Evolutionary conservation across 2,113 vertebrate genomes (phyloP), one percentile per base, ranked within the genome.

Genomic region (Noturus placidus): DNA sequence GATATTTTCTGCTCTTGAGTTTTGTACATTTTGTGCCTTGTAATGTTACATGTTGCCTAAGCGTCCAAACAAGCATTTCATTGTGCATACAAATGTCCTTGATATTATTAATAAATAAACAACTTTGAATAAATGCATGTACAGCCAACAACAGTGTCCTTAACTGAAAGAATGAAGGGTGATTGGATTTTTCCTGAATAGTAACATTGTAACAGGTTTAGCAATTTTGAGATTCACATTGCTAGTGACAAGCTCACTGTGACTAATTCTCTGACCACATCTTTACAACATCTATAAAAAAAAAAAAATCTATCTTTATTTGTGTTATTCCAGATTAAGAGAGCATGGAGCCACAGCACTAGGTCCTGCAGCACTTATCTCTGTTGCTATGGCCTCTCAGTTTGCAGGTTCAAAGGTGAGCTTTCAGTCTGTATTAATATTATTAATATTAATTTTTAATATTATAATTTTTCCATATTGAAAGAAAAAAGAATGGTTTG

Each of bases 341-440:
- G 95, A 96, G 80, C 86, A 93, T 5, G 95, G 95, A 42, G 94
- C 95, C 0, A 96, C 95, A 0, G 92, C 94, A 78, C 93, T 96
- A 0, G 95, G 95, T 5, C 94, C 95, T 5, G 95, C 95, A 9
- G 93, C 90, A 0, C 92, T 96, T 9, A 90, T 95, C 54, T 95
- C 94, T 8, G 93, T 96, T 65, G 94, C 94, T 0, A 94, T 96
- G 91, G 95, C 95, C 0, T 95, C 95, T 57, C 92, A 92, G 87
- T 95, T 93, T 89, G 91, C 92, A 0, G 95, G 95, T 54, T 96
- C 95, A 87, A 96, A 95, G 92, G 95, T 94, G 61, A 91, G 76
- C 67, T 50, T 87, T 56, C 22, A 56, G 27, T 42, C 14, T 35
- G 56, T 13, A 20, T 2, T 35, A 57, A 80, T 80, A 63, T 17